phyloP scores from a whole-genome alignment of 2,113 vertebrate species.

The Colistium nudipinnis region DNA sequence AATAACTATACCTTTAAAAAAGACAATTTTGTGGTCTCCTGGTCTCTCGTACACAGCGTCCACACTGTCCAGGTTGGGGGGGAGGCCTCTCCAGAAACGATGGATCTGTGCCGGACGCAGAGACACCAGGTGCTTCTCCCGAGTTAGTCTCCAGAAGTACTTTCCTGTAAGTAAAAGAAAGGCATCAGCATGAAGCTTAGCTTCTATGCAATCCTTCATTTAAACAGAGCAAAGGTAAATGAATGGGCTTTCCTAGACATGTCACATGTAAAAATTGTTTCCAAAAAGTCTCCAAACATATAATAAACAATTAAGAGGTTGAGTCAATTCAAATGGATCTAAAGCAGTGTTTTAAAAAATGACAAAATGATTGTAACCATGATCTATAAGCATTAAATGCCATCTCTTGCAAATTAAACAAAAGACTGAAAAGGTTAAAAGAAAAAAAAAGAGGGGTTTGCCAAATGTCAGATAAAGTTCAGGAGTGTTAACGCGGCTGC shows the following conservation, averaged over 20 bases:
- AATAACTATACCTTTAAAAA: constrained; percentile 92
- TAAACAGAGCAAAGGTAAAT: no score
- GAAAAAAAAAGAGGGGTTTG: neutral
- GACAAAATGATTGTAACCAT: neutral
- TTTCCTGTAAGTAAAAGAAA: constrained; percentile 82
- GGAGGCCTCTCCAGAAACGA: constrained; percentile 96
- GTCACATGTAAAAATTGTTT: neutral
- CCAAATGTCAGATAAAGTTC: constrained; percentile 32
- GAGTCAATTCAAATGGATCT: no score
- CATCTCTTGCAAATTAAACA: neutral
- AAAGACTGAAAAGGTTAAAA: neutral
- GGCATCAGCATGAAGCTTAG: no score
- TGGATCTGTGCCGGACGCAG: constrained; percentile 92
- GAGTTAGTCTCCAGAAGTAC: constrained; percentile 96
- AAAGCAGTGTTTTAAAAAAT: neutral
- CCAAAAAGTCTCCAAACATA: neutral
- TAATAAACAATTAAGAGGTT: no score
- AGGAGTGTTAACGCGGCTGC: constrained; percentile 12
- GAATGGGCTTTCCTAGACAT: no score
- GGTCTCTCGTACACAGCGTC: constrained; percentile 93
- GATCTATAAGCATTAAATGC: constrained; percentile 9
- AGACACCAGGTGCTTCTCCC: constrained; percentile 95
- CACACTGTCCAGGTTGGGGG: constrained; percentile 89
- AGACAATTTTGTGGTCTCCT: constrained; percentile 94
- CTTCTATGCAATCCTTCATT: no score